A percentile compares a stretch with the other conserved stretches of the same genome.
Evolutionary conservation across 2,113 vertebrate genomes (phyloP).

Genomic region (Heptranchias perlo): DNA sequence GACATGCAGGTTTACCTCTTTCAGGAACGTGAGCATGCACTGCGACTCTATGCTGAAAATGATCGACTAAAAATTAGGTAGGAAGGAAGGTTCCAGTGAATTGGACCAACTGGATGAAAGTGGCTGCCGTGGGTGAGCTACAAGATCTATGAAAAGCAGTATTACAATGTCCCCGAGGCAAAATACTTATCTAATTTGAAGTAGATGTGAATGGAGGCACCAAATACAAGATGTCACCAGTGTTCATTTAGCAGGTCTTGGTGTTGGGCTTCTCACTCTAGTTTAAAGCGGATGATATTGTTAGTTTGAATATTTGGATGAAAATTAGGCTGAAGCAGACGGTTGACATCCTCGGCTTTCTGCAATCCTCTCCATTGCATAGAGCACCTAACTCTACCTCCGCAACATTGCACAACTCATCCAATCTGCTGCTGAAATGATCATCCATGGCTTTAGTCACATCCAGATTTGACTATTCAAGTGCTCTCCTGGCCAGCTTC

Average conservation of each 20-base stretch:
- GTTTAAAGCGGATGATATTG: too few species aligned
- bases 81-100: background rate
- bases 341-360: background rate
- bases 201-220: background rate
- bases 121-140: background rate
- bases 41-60: constrained; percentile 88
- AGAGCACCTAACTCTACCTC: background rate
- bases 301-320: background rate
- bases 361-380: background rate
- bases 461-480: too few species aligned
- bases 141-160: background rate
- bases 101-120: background rate
- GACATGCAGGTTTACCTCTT: constrained; percentile 92
- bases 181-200: background rate
- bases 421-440: too few species aligned
- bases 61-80: constrained; percentile 92
- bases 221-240: background rate
- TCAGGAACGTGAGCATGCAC: constrained; percentile 84
- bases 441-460: too few species aligned
- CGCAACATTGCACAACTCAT: background rate
- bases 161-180: background rate
- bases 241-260: background rate
- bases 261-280: background rate
- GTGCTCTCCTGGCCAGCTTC: too few species aligned
- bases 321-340: background rate